phyloP scores from a whole-genome alignment of 2,797 vertebrate genomes.

The Phylloscopus collybita region DNA sequence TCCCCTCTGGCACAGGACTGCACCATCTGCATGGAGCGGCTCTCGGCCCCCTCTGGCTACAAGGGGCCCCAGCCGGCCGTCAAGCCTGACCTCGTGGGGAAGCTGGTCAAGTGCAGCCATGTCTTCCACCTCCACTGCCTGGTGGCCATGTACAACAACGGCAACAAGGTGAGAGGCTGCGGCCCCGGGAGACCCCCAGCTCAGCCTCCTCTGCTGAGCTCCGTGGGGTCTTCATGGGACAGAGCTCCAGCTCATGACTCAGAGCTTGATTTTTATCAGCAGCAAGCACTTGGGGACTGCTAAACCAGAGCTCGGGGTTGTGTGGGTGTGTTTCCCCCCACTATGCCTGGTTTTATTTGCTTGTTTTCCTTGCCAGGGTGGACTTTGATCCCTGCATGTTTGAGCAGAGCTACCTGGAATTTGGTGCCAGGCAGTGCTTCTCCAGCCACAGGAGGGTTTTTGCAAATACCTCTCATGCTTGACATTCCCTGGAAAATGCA shows the following conservation, averaged over 20 bases:
- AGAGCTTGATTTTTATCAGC: not conserved
- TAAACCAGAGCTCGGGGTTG: not conserved
- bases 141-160: conserved; percentile 95
- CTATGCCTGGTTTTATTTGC: accelerated
- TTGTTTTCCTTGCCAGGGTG: not conserved
- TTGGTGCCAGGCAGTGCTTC: not conserved
- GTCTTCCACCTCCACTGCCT: conserved; percentile 92
- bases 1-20: conserved; percentile 80
- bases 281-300: not conserved
- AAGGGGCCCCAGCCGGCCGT: conserved; percentile 84
- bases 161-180: conserved; percentile 85
- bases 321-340: not conserved
- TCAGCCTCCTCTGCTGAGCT: not conserved
- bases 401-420: not conserved
- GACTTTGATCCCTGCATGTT: not conserved
- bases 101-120: conserved; percentile 87
- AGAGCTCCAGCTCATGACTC: not conserved
- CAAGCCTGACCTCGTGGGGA: conserved; percentile 86
- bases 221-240: not conserved
- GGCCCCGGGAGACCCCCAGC: accelerated
- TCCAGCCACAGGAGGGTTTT: not conserved
- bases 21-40: conserved; percentile 92
- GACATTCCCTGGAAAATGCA: not conserved
- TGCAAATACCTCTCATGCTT: not conserved
- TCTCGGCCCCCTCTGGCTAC: conserved; percentile 89